A percentile compares a stretch with the other conserved stretches of the same genome.
These are phyloP conservation scores for Dromococcyx pavoninus DNA, from an alignment of 2,797 vertebrate species.

Conservation along the genomic window DNA sequence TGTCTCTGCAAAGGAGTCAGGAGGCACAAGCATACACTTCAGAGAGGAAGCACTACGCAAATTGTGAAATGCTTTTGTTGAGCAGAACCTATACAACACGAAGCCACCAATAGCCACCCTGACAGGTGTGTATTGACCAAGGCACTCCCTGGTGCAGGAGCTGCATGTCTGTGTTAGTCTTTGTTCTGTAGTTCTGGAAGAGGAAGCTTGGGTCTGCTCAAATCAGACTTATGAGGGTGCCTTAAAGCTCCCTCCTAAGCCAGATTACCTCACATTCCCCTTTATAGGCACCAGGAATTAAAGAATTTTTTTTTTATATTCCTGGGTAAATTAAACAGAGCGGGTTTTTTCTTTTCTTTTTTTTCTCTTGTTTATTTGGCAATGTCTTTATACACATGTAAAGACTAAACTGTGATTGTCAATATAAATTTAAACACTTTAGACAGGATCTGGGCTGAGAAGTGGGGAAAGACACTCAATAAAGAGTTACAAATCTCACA, in stretches of 20 bases:
- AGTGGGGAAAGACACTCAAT: not conserved
- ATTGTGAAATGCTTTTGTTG: not conserved
- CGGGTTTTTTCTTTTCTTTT: too few species aligned
- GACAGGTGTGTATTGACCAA: rapidly evolving
- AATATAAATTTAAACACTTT: not conserved
- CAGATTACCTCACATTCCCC: not conserved
- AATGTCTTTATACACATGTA: not conserved
- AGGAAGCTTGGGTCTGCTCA: not conserved
- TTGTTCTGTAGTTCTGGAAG: not conserved
- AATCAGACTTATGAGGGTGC: not conserved
- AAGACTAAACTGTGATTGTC: not conserved
- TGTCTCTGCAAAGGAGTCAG: not conserved
- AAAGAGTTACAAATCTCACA: not conserved
- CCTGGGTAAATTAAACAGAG: not conserved
- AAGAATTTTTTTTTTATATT: not conserved
- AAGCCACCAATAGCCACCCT: not conserved
- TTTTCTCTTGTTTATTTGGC: not conserved
- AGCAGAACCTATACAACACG: not conserved
- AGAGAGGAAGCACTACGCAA: not conserved
- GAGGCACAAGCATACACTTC: not conserved
- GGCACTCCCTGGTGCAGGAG: rapidly evolving
- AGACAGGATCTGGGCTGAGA: not conserved
- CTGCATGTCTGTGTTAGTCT: not conserved
- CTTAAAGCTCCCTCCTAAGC: not conserved
- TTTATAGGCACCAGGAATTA: not conserved